phyloP scores from a whole-genome alignment of 92 coral and sea anemone genomes.

The Desmophyllum pertusum region DNA sequence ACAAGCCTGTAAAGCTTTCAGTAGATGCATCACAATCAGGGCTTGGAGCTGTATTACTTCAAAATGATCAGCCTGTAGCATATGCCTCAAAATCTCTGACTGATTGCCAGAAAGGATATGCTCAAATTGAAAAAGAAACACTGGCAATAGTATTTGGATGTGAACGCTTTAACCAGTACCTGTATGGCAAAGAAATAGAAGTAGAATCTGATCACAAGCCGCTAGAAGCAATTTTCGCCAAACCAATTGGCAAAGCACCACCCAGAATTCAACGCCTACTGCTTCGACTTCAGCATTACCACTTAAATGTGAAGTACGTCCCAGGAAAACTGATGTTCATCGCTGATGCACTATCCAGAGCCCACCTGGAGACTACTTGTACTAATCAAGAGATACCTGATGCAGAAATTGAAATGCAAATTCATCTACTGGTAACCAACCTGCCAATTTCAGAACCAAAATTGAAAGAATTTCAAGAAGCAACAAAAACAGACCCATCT shows the following conservation, averaged over 20 bases:
- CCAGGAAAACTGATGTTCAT: slow-evolving; percentile 4
- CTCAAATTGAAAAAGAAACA: too few species aligned
- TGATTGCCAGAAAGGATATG: too few species aligned
- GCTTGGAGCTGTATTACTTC: slow-evolving; percentile 13
- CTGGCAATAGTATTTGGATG: not conserved
- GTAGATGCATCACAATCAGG: slow-evolving; percentile 27
- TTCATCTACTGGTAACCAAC: slow-evolving; percentile 10
- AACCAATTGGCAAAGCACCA: not conserved
- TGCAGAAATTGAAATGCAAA: slow-evolving; percentile 7
- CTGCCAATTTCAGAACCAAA: not conserved
- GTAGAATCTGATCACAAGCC: slow-evolving; percentile 1
- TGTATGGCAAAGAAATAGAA: slow-evolving; percentile 3
- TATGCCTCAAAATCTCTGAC: not conserved
- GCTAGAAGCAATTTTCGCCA: not conserved
- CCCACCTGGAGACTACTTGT: not conserved
- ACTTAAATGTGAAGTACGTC: not conserved
- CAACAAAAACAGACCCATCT: too few species aligned
- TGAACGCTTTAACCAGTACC: not conserved
- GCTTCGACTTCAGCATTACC: not conserved
- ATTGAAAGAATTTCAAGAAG: too few species aligned
- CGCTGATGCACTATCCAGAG: not conserved
- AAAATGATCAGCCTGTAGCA: not conserved
- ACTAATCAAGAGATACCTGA: not conserved
- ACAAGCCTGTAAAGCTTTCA: slow-evolving; percentile 5
- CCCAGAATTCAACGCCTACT: slow-evolving; percentile 7